Evolutionary conservation across 2,888 invertebrate genomes (phyloP), one percentile per base, ranked within the genome.

Genomic region (Protula sp.): DNA sequence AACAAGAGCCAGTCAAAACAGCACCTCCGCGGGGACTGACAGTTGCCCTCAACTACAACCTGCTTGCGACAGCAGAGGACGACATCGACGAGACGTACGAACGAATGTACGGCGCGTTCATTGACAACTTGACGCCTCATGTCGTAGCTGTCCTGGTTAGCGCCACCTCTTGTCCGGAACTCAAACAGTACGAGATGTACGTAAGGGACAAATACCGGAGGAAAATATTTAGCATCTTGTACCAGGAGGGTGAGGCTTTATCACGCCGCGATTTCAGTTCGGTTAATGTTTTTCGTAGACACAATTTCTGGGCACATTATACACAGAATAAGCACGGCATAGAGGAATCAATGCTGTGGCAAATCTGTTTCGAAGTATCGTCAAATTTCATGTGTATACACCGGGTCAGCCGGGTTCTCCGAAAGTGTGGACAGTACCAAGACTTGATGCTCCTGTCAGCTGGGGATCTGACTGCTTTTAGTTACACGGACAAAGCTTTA

Each of bases 401-500:
- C 48, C 65, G 74, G 14, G 72, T 72, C 3, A 72, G 72, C 45
- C 63, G 72, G 4, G 74, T 74, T 0, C 60, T 75, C 4, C 60
- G 72, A 28, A 75, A 74, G 62, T 75, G 75, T 63, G 74, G 74
- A 0, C 75, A 75, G 55, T 75, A 75, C 59, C 75, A 75, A 60
- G 75, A 75, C 58, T 60, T 75, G n/a, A 73, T 75, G 72, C 61
- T 74, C 1, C 59, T 75, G 3, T 74, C 73, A 1, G 72, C 73
- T 24, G 75, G 75, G 0, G 71, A 74, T 19, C 68, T 67, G 31
- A 64, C 67, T 45, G 74, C 74, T 0, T 74, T 65, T 55, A 69
- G 71, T 0, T 75, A 75, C 59, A 71, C 72, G 58, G 74, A 74
- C 55, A 54, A 57, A 0, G 64, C 63, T 5, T 68, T 67, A 30